phyloP scores from a whole-genome alignment of 2,113 vertebrate genomes.

The Archocentrus centrarchus region DNA sequence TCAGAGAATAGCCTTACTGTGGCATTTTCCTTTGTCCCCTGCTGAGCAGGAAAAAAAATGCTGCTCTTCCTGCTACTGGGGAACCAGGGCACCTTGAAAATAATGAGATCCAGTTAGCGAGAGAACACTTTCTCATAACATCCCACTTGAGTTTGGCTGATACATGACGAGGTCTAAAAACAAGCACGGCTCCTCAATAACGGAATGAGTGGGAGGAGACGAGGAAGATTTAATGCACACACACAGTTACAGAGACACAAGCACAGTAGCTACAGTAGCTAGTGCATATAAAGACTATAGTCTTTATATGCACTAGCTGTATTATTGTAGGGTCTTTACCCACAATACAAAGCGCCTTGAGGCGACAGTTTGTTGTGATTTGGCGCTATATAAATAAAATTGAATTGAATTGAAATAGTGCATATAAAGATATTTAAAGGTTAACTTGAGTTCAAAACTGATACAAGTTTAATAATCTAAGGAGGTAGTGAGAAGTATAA shows the following conservation, averaged over 20 bases:
- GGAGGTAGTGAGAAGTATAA: background rate
- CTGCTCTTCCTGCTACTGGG: constrained; percentile 13
- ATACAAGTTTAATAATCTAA: background rate
- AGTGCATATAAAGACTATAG: background rate
- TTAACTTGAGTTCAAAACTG: background rate
- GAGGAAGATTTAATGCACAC: background rate
- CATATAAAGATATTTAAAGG: no score
- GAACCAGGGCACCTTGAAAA: constrained; percentile 63
- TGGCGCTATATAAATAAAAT: no score
- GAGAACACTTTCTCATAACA: constrained; percentile 41
- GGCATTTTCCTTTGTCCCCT: constrained; percentile 11
- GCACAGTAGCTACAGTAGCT: background rate
- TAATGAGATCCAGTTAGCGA: constrained; percentile 53
- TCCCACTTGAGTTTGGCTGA: constrained; percentile 54
- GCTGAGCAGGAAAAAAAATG: background rate
- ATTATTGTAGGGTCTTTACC: no score
- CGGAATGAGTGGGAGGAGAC: background rate
- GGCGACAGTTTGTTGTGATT: no score
- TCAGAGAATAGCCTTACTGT: background rate
- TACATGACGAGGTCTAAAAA: constrained; percentile 53
- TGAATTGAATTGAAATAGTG: no score
- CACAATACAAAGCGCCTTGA: no score
- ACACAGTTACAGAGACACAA: background rate
- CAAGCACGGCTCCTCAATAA: constrained; percentile 22
- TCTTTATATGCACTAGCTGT: no score